Base-by-base conservation (phyloP, 2,888 invertebrate genomes). In the Abscondita cerata region DNA sequence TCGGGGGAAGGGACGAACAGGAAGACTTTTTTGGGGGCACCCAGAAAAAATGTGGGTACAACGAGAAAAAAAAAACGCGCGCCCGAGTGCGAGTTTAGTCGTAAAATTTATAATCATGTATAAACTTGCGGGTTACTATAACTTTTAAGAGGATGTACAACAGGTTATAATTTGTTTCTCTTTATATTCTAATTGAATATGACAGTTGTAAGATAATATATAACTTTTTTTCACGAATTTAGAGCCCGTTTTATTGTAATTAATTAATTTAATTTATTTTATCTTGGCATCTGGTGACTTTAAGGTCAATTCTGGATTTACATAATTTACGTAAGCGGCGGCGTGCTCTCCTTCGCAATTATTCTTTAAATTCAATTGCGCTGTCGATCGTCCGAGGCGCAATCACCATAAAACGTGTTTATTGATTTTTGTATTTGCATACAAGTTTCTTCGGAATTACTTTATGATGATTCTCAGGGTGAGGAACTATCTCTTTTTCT, bases 141-240 rank as follows among this genome's bases (percentile, higher is more conserved):
- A 46, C 51, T 41, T 64, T 59, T 52, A 53, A 62, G 61, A 60
- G 60, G 59, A 65, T 65, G 55, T 57, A 57, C 61, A 67, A 64
- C 66, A 61, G 62, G 66, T 67, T 65, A 66, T 66, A 68, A 68
- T 68, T 66, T 65, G 67, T 66, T 65, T 56, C 65, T 67, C 61
- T 65, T 59, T 62, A 57, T 64, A 63, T 65, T 68, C 66, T 69
- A 70, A 70, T 70, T 66, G 69, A 69, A 69, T 68, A 65, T 67
- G 69, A 71, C 70, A 68, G 67, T 64, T 67, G 62, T 41, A 58
- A 67, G 70, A 68, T 68, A 64, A 68, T 66, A 68, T 65, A 68
- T 68, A 18, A 18, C 44, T 44, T 44, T 44, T 44, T 44, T 57
- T 67, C 59, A 61, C 53, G 59, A 65, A 68, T 68, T 65, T 65